These are phyloP conservation scores for Sphecodes monilicornis DNA, from an alignment of 2,888 invertebrate genomes.

Conservation along the genomic window DNA sequence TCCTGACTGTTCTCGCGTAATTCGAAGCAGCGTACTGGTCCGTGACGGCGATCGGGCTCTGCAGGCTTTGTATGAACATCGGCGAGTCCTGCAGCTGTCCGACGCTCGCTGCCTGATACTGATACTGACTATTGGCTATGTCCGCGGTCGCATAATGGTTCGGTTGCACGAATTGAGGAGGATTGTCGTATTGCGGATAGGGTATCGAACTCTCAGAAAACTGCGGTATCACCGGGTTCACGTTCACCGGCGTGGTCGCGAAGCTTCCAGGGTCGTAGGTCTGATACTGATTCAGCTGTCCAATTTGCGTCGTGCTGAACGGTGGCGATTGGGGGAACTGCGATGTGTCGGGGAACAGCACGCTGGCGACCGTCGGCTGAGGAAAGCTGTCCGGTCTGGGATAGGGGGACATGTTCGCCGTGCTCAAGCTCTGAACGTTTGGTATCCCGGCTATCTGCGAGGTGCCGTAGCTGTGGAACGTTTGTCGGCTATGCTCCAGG, in stretches of 20 bases:
- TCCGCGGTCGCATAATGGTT: constrained; percentile 77
- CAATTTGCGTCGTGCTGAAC: constrained; percentile 72
- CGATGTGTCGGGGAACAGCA: constrained; percentile 75
- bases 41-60: constrained; percentile 77
- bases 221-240: constrained; percentile 76
- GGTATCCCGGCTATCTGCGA: constrained; percentile 72
- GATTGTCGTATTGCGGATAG: constrained; percentile 77
- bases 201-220: constrained; percentile 77
- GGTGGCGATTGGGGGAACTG: constrained; percentile 77
- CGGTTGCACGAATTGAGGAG: constrained; percentile 77
- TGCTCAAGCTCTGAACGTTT: constrained; percentile 70
- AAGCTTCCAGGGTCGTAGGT: constrained; percentile 77
- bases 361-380: constrained; percentile 73
- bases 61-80: constrained; percentile 77
- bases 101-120: constrained; percentile 72
- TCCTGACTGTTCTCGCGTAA: constrained; percentile 76
- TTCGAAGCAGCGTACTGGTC: constrained; percentile 78
- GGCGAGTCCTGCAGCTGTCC: constrained; percentile 78
- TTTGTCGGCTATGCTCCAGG: constrained; percentile 67
- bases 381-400: constrained; percentile 76
- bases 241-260: constrained; percentile 74
- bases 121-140: constrained; percentile 74
- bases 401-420: constrained; percentile 75
- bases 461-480: constrained; percentile 73
- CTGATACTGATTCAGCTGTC: constrained; percentile 76